Base-by-base conservation (phyloP, 2,888 invertebrate genomes). In the Mythimna lalbum region DNA sequence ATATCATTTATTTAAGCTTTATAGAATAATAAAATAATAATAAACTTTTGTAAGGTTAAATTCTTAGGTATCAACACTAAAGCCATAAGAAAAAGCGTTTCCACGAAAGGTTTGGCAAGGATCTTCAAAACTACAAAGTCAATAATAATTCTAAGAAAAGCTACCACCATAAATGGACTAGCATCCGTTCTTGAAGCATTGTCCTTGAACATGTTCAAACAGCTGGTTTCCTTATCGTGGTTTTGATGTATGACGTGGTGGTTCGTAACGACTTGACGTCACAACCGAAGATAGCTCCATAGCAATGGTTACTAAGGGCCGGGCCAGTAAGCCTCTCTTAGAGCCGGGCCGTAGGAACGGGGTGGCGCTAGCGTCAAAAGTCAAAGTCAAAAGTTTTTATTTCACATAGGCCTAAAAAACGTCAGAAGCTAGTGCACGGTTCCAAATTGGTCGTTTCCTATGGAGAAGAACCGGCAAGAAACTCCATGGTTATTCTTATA, bases 251-350 rank as follows among this genome's bases (percentile, higher is more conserved):
- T 74, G 70, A 62, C 62, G 77, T 76, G 17, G 77, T 76, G 17
- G 21, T 19, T 74, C 21, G 12, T 33, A 36, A 49, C 33, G 10
- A 43, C 43, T 27, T 76, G 77, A 73, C 73, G 73, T 73, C 77
- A 76, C n/a, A 31, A 31, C 27, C 9, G 31, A 14, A 49, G 5
- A 17, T 47, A 55, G 10, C n/a, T 31, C 12, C n/a, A 64, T n/a
- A 19, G 31, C 7, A 1, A 31, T n/a, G n/a, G n/a, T n/a, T n/a
- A n/a, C n/a, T n/a, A n/a, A n/a, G n/a, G n/a, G n/a, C n/a, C n/a
- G n/a, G n/a, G n/a, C n/a, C n/a, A n/a, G n/a, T n/a, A n/a, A n/a
- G n/a, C n/a, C n/a, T n/a, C n/a, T n/a, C n/a, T n/a, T n/a, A n/a
- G n/a, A n/a, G n/a, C n/a, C n/a, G n/a, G n/a, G n/a, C n/a, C n/a